A percentile compares a stretch with the other conserved stretches of the same genome.
These are phyloP conservation scores for Drosophila ficusphila DNA, from an alignment of 1,140 invertebrate species.

Conservation along the genomic window DNA sequence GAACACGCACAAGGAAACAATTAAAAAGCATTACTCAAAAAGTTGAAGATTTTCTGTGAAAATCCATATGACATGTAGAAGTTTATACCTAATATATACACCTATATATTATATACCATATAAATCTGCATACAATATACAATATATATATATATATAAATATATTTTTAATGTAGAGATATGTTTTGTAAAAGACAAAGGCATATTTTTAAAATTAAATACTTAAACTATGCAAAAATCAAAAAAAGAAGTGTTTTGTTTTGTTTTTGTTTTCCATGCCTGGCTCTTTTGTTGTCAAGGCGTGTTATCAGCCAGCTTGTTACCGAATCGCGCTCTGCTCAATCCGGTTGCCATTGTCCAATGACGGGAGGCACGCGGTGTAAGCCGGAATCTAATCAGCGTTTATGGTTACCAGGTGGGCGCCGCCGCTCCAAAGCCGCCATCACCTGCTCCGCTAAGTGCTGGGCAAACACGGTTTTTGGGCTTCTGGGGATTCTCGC, in stretches of 20 bases:
- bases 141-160: slow-evolving; percentile 49
- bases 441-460: slow-evolving; percentile 23
- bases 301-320: slow-evolving; percentile 7
- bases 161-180: slow-evolving; percentile 82
- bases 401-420: slow-evolving; percentile 44
- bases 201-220: slow-evolving; percentile 81
- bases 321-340: neutral
- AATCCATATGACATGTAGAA: slow-evolving; percentile 79
- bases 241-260: too few species aligned
- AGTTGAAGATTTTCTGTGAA: slow-evolving; percentile 83
- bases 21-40: slow-evolving; percentile 79
- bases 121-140: slow-evolving; percentile 67
- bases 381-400: slow-evolving; percentile 39
- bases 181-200: slow-evolving; percentile 81
- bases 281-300: slow-evolving; percentile 6
- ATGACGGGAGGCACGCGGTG: slow-evolving; percentile 17
- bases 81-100: slow-evolving; percentile 77
- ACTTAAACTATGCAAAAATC: slow-evolving; percentile 50
- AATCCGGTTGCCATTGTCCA: slow-evolving; percentile 13
- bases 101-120: slow-evolving; percentile 68
- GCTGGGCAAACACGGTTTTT: slow-evolving; percentile 11
- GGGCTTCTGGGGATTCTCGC: slow-evolving; percentile 18
- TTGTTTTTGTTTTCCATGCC: neutral
- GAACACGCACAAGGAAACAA: slow-evolving; percentile 67
- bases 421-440: slow-evolving; percentile 7